Evolutionary conservation across 2,888 invertebrate genomes (phyloP).

Genomic region (Dicycla oo): DNA sequence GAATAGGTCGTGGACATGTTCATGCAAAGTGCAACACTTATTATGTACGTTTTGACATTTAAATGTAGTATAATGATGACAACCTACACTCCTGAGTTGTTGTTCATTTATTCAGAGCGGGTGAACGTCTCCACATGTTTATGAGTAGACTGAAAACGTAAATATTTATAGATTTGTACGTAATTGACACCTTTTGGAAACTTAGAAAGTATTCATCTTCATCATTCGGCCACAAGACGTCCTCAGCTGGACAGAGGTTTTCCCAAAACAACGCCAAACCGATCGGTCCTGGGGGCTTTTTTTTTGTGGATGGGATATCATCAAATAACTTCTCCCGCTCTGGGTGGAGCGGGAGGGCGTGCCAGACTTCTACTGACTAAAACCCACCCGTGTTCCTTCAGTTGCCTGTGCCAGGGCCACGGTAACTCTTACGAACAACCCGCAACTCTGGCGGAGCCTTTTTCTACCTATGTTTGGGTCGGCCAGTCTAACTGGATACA

Average conservation of each 20-base stretch:
- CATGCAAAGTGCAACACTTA: conserved; percentile 71
- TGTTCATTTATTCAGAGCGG: conserved; percentile 57
- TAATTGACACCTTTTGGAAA: conserved; percentile 15
- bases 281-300: background rate
- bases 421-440: too few species aligned
- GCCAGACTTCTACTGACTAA: too few species aligned
- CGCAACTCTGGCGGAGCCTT: background rate
- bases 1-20: conserved; percentile 79
- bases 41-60: conserved; percentile 66
- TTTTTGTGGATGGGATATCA: too few species aligned
- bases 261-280: background rate
- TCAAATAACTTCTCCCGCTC: too few species aligned
- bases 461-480: background rate
- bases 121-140: conserved; percentile 53
- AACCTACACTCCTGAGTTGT: conserved; percentile 59
- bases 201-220: background rate
- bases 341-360: too few species aligned
- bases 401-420: too few species aligned
- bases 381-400: too few species aligned
- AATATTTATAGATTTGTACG: conserved; percentile 29
- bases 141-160: conserved; percentile 22
- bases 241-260: background rate
- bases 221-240: background rate
- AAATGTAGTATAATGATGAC: conserved; percentile 62
- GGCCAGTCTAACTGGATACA: background rate